phyloP scores from a whole-genome alignment of 2,888 invertebrate species.

The Ischnura elegans region DNA sequence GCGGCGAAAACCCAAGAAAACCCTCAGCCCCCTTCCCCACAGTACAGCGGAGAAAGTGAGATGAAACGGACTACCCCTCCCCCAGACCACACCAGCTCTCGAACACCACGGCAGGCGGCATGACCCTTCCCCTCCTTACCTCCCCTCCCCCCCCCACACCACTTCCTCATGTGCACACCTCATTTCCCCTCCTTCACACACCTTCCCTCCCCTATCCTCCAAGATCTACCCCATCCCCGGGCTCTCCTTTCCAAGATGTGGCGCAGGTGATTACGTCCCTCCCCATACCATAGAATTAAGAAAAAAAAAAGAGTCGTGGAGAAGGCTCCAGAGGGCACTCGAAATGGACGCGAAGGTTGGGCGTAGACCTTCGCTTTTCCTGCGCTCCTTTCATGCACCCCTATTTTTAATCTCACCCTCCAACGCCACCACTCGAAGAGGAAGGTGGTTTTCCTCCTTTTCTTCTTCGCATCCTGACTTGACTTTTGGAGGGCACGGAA shows the following conservation, averaged over 20 bases:
- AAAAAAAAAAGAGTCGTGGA: too few relatives aligned
- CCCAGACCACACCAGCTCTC: too few relatives aligned
- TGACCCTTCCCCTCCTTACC: neutral
- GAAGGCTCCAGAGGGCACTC: neutral
- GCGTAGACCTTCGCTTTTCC: neutral
- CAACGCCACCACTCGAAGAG: too few relatives aligned
- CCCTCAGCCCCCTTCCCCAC: neutral
- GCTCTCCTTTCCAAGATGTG: slow-evolving; percentile 14
- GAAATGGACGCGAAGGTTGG: neutral
- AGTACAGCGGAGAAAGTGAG: slow-evolving; percentile 57
- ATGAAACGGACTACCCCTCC: neutral
- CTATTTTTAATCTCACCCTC: too few relatives aligned
- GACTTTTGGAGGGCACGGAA: too few relatives aligned
- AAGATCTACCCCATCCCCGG: neutral
- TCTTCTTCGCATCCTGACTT: neutral
- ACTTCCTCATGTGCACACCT: neutral
- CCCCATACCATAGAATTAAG: too few relatives aligned
- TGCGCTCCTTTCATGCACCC: too few relatives aligned
- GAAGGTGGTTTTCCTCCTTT: neutral
- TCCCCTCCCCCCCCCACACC: neutral
- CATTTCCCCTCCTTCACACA: neutral
- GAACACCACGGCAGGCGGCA: neutral
- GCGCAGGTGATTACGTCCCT: neutral
- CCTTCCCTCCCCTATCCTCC: neutral
- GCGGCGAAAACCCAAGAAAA: slow-evolving; percentile 54